Conservation (phyloP, 2,113 vertebrate species). For the Tachycineta bicolor region DNA sequence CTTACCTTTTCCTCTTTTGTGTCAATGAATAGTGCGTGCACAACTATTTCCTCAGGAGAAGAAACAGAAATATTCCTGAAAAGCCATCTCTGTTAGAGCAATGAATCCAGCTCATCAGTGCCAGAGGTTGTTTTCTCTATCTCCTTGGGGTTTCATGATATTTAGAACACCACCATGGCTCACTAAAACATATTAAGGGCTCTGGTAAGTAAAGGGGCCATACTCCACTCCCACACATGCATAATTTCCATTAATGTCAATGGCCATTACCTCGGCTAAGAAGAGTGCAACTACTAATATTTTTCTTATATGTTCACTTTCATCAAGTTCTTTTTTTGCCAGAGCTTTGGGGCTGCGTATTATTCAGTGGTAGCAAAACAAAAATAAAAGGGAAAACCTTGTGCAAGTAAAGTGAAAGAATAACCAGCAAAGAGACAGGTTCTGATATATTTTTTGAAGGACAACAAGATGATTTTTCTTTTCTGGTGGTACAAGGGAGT, state of each 20-base stretch:
- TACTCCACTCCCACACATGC: constrained; percentile 41
- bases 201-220: constrained; percentile 62
- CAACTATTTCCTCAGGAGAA: constrained; percentile 14
- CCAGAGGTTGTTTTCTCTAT: constrained; percentile 23
- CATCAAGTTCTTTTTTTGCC: constrained; percentile 21
- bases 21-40: not conserved
- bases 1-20: constrained; percentile 33
- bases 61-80: not conserved
- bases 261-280: constrained; percentile 36
- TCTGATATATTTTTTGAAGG: not conserved
- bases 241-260: constrained; percentile 67
- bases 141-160: constrained; percentile 69
- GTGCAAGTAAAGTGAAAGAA: not conserved
- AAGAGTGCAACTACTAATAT: constrained; percentile 14
- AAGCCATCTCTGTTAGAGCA: constrained; percentile 15
- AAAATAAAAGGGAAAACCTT: constrained; percentile 43
- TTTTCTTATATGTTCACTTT: constrained; percentile 59
- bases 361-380: constrained; percentile 19
- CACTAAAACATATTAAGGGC: constrained; percentile 68
- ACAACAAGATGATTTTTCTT: not conserved
- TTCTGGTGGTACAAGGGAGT: not conserved
- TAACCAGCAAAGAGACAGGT: not conserved
- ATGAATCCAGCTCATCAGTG: constrained; percentile 70
- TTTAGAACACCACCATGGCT: constrained; percentile 45
- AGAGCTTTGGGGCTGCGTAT: constrained; percentile 9